Evolutionary conservation across 2,888 invertebrate genomes (phyloP).

Genomic region (Habroteleia sp.): DNA sequence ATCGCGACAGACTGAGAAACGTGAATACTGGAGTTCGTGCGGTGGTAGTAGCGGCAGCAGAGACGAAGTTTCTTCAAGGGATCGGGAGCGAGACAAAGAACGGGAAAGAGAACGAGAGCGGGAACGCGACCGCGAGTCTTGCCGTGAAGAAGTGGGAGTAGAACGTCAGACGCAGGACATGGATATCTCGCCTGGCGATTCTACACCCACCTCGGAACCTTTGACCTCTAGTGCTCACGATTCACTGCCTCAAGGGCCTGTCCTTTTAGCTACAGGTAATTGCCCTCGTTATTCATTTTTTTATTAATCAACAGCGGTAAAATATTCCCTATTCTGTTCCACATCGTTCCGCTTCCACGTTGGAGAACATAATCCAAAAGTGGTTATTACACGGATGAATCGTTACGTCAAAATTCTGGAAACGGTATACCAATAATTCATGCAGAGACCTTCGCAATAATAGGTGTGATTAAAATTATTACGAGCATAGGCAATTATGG

Average conservation of each 20-base stretch:
- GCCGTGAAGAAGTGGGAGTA: conserved; percentile 72
- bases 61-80: conserved; percentile 75
- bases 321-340: too few relatives aligned
- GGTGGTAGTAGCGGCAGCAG: conserved; percentile 76
- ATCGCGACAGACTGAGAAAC: conserved; percentile 79
- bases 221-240: conserved; percentile 83
- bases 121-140: conserved; percentile 80
- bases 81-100: conserved; percentile 74
- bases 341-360: too few relatives aligned
- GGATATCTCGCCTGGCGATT: conserved; percentile 96
- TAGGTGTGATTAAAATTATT: too few relatives aligned
- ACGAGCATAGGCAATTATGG: too few relatives aligned
- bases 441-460: too few relatives aligned
- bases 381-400: too few relatives aligned
- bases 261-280: conserved; percentile 84
- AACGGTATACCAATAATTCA: too few relatives aligned
- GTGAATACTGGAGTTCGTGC: conserved; percentile 79
- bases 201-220: conserved; percentile 92
- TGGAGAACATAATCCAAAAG: too few relatives aligned
- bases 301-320: too few relatives aligned
- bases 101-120: conserved; percentile 78
- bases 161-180: conserved; percentile 89
- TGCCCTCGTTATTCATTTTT: neutral
- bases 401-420: too few relatives aligned
- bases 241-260: conserved; percentile 83